phyloP scores from a whole-genome alignment of 2,888 invertebrate genomes.

The Luperina nickerlii region DNA sequence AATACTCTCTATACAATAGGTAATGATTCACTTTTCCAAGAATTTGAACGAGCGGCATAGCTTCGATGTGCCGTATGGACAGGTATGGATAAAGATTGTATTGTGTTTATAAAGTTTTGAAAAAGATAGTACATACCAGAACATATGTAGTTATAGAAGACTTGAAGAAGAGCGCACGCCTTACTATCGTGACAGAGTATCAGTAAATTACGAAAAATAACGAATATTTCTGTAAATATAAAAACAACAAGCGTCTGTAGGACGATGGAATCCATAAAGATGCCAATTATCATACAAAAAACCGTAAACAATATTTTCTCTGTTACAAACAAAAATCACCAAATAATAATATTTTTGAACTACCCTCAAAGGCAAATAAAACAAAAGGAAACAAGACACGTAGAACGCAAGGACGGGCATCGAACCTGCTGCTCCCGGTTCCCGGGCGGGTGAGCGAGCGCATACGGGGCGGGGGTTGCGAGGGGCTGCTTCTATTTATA shows the following conservation, averaged over 20 bases:
- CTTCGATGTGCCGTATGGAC: neutral
- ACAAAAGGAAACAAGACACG: slow-evolving; percentile 66
- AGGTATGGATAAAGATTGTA: slow-evolving; percentile 1
- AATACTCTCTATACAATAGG: slow-evolving; percentile 35
- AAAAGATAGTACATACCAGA: neutral
- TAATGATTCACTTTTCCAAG: slow-evolving; percentile 40
- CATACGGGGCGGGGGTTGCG: slow-evolving; percentile 64
- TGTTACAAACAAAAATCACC: neutral
- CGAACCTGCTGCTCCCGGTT: slow-evolving; percentile 71
- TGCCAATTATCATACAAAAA: neutral
- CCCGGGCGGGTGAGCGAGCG: slow-evolving; percentile 55
- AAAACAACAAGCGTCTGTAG: neutral
- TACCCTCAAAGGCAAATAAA: slow-evolving; percentile 40
- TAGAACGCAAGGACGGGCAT: slow-evolving; percentile 80
- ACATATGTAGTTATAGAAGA: neutral
- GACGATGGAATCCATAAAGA: neutral
- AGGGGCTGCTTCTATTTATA: slow-evolving; percentile 87
- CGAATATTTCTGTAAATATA: neutral
- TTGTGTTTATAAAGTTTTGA: neutral
- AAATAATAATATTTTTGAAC: neutral
- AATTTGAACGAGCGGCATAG: slow-evolving; percentile 31
- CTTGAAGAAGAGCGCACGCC: neutral
- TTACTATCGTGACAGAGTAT: neutral
- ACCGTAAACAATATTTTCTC: neutral
- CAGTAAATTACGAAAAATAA: neutral